phyloP scores from a whole-genome alignment of 2,113 vertebrate species.

The Chascanopsetta lugubris region DNA sequence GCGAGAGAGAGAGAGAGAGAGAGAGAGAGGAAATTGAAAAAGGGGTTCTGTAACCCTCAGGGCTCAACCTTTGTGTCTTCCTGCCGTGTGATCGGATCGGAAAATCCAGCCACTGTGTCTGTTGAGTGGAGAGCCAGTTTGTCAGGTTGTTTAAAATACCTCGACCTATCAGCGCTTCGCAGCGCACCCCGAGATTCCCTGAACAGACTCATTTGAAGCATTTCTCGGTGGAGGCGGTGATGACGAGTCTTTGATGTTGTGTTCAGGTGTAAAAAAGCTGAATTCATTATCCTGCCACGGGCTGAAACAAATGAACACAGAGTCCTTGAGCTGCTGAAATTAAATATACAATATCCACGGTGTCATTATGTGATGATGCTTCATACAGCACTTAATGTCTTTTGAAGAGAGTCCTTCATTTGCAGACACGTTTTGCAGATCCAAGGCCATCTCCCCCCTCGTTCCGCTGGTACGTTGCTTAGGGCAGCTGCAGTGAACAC shows the following conservation, averaged over 20 bases:
- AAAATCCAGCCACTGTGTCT: neutral
- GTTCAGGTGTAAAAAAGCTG: neutral
- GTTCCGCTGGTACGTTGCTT: conserved; percentile 27
- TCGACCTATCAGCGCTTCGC: neutral
- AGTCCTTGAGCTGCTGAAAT: neutral
- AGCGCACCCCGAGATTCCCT: neutral
- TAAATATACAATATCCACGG: neutral
- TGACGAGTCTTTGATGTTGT: neutral
- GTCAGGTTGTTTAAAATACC: neutral
- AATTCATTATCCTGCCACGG: neutral
- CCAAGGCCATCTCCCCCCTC: neutral
- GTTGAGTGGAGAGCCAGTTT: neutral
- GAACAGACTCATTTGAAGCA: neutral
- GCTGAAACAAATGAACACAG: neutral
- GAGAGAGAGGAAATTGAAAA: neutral
- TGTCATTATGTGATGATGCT: neutral
- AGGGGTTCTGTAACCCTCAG: conserved; percentile 4
- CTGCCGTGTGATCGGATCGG: neutral
- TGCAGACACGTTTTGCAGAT: conserved; percentile 3
- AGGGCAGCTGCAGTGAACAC: neutral
- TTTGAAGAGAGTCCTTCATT: neutral
- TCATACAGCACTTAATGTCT: neutral
- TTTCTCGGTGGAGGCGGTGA: neutral
- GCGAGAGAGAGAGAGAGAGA: neutral
- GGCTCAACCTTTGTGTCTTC: neutral